These are phyloP conservation scores for Cromileptes altivelis DNA, from an alignment of 2,113 vertebrate genomes.

Conservation along the genomic window DNA sequence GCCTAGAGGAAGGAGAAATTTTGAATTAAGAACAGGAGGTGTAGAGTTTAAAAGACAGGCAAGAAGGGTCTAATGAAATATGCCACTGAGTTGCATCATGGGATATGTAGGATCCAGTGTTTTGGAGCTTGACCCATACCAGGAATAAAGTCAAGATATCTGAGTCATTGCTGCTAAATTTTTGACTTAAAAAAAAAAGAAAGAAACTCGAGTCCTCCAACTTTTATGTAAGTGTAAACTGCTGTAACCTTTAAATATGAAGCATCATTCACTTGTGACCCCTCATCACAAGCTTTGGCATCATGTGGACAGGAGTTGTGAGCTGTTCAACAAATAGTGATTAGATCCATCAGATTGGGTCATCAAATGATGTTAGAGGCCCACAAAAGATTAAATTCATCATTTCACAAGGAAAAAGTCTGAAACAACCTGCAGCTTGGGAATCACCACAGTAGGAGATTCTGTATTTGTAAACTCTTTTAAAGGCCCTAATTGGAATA, in stretches of 20 bases:
- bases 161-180: neutral
- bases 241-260: neutral
- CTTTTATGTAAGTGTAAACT: neutral
- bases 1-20: too few relatives aligned
- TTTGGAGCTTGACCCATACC: neutral
- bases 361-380: neutral
- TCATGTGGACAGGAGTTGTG: neutral
- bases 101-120: neutral
- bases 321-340: neutral
- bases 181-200: neutral
- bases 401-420: neutral
- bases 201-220: neutral
- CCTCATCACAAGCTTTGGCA: neutral
- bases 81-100: neutral
- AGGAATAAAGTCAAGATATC: neutral
- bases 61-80: neutral
- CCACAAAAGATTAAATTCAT: neutral
- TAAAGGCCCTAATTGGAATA: neutral
- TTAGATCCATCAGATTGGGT: neutral
- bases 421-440: neutral
- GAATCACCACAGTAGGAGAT: neutral
- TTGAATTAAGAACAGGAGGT: too few relatives aligned
- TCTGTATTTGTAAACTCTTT: neutral
- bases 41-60: too few relatives aligned
- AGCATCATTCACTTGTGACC: neutral